These are phyloP conservation scores for Xerus inauris DNA, from an alignment of 2,113 vertebrate genomes.

Conservation along the genomic window DNA sequence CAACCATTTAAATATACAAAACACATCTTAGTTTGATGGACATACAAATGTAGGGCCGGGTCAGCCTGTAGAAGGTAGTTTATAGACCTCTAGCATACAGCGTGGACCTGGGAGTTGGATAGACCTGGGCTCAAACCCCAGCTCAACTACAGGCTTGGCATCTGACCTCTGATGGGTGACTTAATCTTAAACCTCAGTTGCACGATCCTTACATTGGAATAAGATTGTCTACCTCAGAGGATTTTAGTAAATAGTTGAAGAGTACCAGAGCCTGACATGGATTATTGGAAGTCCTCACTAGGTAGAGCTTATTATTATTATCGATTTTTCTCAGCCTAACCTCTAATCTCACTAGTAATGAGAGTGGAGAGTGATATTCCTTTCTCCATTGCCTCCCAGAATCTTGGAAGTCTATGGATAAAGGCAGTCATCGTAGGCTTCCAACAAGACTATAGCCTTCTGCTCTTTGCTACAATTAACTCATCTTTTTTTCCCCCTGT, in stretches of 20 bases:
- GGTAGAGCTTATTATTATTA: background rate
- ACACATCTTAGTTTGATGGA: background rate
- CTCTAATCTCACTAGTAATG: background rate
- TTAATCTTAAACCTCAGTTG: background rate
- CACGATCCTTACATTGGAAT: background rate
- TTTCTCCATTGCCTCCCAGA: background rate
- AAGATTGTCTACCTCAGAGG: background rate
- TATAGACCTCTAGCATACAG: background rate
- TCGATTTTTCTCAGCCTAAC: background rate
- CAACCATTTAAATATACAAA: background rate
- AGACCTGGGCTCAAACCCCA: background rate
- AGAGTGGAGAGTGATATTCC: background rate
- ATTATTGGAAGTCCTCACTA: background rate
- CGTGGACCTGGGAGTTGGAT: background rate
- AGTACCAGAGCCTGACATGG: too few relatives aligned
- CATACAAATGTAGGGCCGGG: background rate
- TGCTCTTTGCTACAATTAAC: background rate
- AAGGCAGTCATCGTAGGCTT: background rate
- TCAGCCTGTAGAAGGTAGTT: background rate
- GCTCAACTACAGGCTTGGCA: background rate
- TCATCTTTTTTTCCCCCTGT: background rate
- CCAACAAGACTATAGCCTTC: background rate
- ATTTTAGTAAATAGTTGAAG: background rate
- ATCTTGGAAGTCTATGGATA: background rate
- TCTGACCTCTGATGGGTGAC: background rate